Conservation (phyloP, 2,797 vertebrate genomes). For the Eulemur rubriventer region DNA sequence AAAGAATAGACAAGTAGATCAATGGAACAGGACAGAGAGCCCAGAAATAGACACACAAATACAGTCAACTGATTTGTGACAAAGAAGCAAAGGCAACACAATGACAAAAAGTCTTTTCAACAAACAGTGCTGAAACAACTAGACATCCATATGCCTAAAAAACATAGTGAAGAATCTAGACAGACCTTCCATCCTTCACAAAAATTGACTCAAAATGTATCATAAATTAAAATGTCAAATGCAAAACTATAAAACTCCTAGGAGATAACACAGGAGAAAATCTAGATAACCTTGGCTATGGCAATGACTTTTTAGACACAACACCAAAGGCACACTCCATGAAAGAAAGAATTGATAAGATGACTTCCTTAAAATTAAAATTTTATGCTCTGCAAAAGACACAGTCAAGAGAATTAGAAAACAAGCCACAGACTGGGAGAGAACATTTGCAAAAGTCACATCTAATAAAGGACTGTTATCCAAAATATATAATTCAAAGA, state of each 20-base stretch:
- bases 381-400: background rate
- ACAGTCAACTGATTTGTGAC: background rate
- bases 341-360: background rate
- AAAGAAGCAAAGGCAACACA: background rate
- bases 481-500: background rate
- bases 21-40: background rate
- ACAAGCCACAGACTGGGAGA: background rate
- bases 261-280: background rate
- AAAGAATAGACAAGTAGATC: background rate
- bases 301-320: background rate
- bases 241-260: background rate
- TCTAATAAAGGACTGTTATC: background rate
- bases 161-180: background rate
- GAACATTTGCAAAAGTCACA: background rate
- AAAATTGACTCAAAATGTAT: background rate
- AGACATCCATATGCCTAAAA: background rate
- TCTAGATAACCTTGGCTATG: background rate
- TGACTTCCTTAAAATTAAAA: background rate
- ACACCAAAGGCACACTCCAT: background rate
- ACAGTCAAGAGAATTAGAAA: background rate
- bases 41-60: background rate
- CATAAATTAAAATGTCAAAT: background rate
- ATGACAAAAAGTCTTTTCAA: background rate
- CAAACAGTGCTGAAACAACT: background rate
- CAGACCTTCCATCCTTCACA: background rate